Evolutionary conservation across 2,797 vertebrate species (phyloP).

Genomic region (Delichon dasypus): DNA sequence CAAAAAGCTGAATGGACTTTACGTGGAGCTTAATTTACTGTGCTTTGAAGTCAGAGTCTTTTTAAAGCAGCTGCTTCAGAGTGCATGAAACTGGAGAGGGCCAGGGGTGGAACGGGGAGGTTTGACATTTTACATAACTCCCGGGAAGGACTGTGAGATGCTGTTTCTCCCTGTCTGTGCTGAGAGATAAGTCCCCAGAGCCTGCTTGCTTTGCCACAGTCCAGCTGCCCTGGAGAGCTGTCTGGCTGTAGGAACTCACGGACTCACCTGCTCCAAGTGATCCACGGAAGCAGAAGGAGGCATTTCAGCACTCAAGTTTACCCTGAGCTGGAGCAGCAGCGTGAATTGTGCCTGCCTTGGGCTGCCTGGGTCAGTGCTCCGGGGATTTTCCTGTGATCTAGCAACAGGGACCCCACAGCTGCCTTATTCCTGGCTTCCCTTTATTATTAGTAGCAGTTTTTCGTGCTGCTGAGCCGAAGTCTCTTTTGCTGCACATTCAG

Average conservation of each 20-base stretch:
- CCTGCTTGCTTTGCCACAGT: background rate
- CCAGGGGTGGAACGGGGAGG: background rate
- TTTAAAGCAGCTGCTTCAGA: constrained; percentile 24
- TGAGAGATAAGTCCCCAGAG: background rate
- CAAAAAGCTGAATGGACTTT: constrained; percentile 63
- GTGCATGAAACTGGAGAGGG: background rate
- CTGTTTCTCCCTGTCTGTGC: background rate
- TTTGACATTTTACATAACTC: background rate
- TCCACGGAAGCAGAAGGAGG: background rate
- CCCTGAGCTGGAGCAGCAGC: background rate
- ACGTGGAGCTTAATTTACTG: constrained; percentile 53
- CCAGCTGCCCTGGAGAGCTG: background rate
- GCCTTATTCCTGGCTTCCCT: background rate
- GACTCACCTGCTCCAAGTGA: background rate
- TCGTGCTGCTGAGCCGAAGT: background rate
- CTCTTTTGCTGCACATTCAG: constrained; percentile 22
- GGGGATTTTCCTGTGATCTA: background rate
- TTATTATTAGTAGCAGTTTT: background rate
- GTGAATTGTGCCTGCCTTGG: background rate
- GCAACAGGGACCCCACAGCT: background rate
- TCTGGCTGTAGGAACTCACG: background rate
- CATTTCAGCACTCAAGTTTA: background rate
- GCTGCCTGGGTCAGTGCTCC: background rate
- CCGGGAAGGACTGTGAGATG: background rate
- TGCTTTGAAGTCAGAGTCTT: constrained; percentile 49